Conservation (phyloP, 2,888 invertebrate species). For the Anticlea derivata region DNA sequence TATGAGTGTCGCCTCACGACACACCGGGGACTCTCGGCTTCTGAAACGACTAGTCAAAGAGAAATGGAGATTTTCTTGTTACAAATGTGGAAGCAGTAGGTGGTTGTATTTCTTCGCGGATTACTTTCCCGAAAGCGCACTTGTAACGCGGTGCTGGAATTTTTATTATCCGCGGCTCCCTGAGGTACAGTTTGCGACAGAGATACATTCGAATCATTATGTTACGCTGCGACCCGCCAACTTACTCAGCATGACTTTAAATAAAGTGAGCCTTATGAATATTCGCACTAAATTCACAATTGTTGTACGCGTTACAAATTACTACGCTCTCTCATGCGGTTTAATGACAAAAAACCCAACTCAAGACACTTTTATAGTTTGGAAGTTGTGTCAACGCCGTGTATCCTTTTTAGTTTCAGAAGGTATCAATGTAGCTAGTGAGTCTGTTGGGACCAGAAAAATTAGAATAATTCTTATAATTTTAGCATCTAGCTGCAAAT, state of each 20-base stretch:
- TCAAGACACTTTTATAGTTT: background rate
- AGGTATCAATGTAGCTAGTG: too few species aligned
- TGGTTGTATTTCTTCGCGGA: slow-evolving; percentile 77
- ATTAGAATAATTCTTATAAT: too few species aligned
- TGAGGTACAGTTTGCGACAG: slow-evolving; percentile 69
- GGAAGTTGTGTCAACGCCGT: background rate
- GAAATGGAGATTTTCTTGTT: slow-evolving; percentile 81
- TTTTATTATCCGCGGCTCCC: slow-evolving; percentile 75
- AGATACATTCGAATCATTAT: slow-evolving; percentile 74
- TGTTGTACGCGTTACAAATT: background rate
- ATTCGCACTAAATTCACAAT: background rate
- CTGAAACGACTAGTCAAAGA: slow-evolving; percentile 80
- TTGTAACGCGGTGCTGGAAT: slow-evolving; percentile 71
- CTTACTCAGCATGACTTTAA: slow-evolving; percentile 5
- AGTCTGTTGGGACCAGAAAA: too few species aligned
- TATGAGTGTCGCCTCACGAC: slow-evolving; percentile 77
- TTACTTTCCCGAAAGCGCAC: slow-evolving; percentile 75
- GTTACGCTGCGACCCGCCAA: slow-evolving; percentile 52
- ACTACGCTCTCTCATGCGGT: too few species aligned
- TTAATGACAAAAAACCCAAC: too few species aligned
- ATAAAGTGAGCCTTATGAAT: background rate
- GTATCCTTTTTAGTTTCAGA: too few species aligned
- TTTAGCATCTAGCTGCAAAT: too few species aligned
- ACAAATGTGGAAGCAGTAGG: slow-evolving; percentile 78
- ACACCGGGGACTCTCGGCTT: slow-evolving; percentile 74